Conservation (phyloP, 2,888 invertebrate species). For the Crossocerus cetratus region DNA sequence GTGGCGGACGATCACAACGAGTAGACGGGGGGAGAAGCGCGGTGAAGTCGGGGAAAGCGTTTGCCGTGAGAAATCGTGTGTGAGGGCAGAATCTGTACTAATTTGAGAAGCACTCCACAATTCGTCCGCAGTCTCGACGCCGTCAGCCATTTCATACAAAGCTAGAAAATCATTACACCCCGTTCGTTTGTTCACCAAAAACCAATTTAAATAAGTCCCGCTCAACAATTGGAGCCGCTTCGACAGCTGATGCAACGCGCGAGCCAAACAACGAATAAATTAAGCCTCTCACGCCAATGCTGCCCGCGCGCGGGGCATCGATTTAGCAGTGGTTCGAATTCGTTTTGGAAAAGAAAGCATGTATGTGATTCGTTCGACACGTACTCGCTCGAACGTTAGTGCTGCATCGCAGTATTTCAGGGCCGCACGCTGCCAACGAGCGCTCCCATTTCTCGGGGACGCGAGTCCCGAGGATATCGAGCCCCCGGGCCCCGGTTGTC, state of each 20-base stretch:
- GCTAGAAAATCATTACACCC: neutral
- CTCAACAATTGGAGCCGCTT: neutral
- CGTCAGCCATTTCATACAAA: neutral
- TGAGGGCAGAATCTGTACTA: no score
- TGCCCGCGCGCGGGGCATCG: neutral
- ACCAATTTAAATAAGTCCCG: neutral
- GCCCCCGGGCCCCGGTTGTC: no score
- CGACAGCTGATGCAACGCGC: neutral
- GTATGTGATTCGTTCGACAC: neutral
- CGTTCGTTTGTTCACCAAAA: neutral
- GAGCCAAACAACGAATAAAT: conserved; percentile 17
- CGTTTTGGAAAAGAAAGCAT: neutral
- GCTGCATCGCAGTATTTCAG: neutral
- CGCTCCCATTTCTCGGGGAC: neutral
- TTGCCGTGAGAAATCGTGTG: conserved; percentile 7
- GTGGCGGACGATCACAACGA: conserved; percentile 39
- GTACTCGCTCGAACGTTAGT: neutral
- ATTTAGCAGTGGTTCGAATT: conserved; percentile 1
- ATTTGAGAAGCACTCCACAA: no score
- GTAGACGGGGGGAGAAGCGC: conserved; percentile 20
- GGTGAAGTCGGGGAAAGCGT: conserved; percentile 5
- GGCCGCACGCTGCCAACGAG: conserved; percentile 11
- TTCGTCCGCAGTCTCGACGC: no score
- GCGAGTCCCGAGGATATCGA: no score
- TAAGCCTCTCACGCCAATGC: conserved; percentile 4